Evolutionary conservation across 2,888 invertebrate species (phyloP), one percentile per base, ranked within the genome.

Genomic region (Drymonia ruficornis): DNA sequence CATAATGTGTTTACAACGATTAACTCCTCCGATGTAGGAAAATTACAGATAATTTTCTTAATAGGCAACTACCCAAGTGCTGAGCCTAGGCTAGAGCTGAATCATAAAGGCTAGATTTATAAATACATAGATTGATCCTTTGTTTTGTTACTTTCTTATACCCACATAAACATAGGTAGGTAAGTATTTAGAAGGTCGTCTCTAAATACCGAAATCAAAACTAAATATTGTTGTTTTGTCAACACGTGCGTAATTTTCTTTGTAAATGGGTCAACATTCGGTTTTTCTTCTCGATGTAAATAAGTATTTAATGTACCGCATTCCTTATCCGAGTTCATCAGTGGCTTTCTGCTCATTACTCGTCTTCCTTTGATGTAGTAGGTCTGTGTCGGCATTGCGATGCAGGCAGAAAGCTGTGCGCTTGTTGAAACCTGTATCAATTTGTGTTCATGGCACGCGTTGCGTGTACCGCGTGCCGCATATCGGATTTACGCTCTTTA

Each of bases 371-470:
- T 81, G 79, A 83, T 80, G 78, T 78, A 64, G 69, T 71, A 68
- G 71, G 68, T 68, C 60, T 70, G 64, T 67, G 70, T 65, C 65
- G 63, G 50, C 53, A 50, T 13, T 44, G 49, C 61, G 63, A 47
- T 64, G 67, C 68, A 59, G 62, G 65, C 79, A 81, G 83, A 86
- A 87, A 84, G 81, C 80, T 79, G 74, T 66, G 64, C 78, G 78
- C 81, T 83, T 83, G 80, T 83, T 82, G 78, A 83, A 84, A 83
- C 80, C 74, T 80, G 78, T 77, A 81, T 72, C 80, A 81, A 87
- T 90, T 88, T 82, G 83, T 67, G 81, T 85, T 86, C 88, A 62
- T 65, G 66, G 78, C 87, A 87, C 88, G 86, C 78, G 59, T 63
- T 34, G 59, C 67, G 67, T 72, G 76, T 75, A 77, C 74, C 76